Evolutionary conservation across 37 sponge, comb jelly and placozoan genomes (phyloP).

Genomic region (Ianthella basta): DNA sequence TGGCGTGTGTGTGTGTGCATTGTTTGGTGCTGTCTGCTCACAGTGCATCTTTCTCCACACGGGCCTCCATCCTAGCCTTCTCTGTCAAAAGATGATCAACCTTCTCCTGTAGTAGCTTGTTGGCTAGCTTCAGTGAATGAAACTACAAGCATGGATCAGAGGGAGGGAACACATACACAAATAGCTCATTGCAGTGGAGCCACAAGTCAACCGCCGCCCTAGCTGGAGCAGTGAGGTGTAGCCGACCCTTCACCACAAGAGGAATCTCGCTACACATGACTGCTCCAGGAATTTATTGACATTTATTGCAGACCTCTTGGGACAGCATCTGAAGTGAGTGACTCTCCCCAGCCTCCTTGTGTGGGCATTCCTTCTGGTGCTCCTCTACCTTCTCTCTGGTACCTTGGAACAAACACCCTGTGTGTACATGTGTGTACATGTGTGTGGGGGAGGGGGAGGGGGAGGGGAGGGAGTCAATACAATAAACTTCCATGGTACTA

Average conservation of each 20-base stretch:
- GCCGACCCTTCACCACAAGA: no score
- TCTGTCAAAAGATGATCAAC: constrained; percentile 48
- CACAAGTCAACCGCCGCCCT: no score
- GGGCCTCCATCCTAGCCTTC: constrained; percentile 40
- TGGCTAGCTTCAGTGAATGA: constrained; percentile 41
- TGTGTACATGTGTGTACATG: neutral
- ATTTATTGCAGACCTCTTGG: neutral
- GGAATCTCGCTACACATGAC: no score
- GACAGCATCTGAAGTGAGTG: neutral
- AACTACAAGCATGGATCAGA: no score
- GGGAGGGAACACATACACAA: no score
- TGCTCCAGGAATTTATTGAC: no score
- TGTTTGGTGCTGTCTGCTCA: constrained; percentile 1
- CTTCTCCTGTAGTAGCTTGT: constrained; percentile 33
- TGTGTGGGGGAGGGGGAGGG: neutral
- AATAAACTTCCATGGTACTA: no score
- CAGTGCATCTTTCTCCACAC: constrained; percentile 68
- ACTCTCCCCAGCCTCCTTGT: constrained; percentile 16
- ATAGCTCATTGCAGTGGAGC: no score
- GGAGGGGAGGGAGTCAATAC: no score
- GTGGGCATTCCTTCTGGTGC: constrained; percentile 63
- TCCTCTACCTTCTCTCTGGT: constrained; percentile 39
- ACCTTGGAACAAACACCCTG: constrained; percentile 75
- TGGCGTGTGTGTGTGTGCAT: constrained; percentile 3
- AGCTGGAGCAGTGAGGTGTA: no score